Base-by-base conservation (phyloP, 1,140 invertebrate genomes). In the Cherax destructor region DNA sequence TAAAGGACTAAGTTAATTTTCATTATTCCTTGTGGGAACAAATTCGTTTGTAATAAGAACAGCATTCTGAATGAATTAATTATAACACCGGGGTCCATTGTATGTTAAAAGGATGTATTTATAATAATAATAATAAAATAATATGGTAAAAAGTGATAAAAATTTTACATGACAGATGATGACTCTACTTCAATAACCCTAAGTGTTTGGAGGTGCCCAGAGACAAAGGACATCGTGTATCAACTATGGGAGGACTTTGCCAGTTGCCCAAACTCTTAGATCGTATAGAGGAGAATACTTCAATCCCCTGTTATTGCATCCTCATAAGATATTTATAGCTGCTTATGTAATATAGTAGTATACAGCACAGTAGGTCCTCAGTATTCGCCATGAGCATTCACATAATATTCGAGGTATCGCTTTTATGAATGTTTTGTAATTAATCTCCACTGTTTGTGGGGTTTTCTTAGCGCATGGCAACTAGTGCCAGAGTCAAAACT, bases 211-310 rank as follows among this genome's bases (percentile, higher is more conserved):
- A 0, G 83, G 83, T 16, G 87, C 49, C 92, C 86, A 10, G 83
- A 89, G 21, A 86, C 92, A 16, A 83, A 83, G 7, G 92, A 92
- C 16, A 85, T 83, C 1, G 83, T 90, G 13, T 94, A 94, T 81
- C 92, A 93, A 61, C 92, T 95, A 59, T 96, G 96, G 96, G 96
- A 96, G 94, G 95, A 96, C 91, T 96, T 96, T 94, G 96, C 96
- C 94, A 94, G 96, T 96, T 7, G 96, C 96, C 96, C 16, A 96
- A 96, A 94, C 94, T 96, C 72, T 93, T 96, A 41, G 96, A 96
- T 93, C 94, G 94, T 86, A 94, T 95, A 59, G 94, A 95, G n/a
- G 90, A 91, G 6, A 91, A 84, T 76, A 83, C 93, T 5, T 94
- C 80, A n/a, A 21, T 74, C 85, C 10, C 88, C 88, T 5, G 56